Conservation (phyloP, 2,797 vertebrate species). For the Onychomys arenicola region DNA sequence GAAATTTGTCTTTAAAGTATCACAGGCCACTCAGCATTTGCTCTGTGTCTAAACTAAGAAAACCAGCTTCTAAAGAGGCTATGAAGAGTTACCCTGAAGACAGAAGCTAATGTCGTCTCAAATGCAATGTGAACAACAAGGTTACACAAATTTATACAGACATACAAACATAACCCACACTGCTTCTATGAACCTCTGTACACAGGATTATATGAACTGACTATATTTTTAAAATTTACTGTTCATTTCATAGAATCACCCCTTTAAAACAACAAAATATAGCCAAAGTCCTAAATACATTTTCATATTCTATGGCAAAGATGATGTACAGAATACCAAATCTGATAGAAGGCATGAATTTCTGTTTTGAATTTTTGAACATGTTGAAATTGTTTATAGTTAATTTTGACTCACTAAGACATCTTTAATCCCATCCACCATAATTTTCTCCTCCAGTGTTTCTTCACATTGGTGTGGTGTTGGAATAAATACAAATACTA, state of each 20-base stretch:
- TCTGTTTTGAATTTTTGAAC: neutral
- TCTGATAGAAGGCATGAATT: neutral
- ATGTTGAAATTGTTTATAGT: neutral
- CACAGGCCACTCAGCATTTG: neutral
- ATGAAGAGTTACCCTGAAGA: neutral
- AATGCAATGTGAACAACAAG: neutral
- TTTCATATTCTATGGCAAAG: slow-evolving; percentile 6
- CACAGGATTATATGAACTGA: neutral
- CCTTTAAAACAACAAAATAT: neutral
- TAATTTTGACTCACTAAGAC: slow-evolving; percentile 34
- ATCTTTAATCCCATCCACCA: neutral
- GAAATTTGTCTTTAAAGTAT: neutral
- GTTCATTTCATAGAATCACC: neutral
- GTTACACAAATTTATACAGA: neutral
- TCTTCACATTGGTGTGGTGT: neutral
- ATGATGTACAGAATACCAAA: neutral
- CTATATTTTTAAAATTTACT: slow-evolving; percentile 31
- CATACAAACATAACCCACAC: neutral
- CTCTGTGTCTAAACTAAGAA: neutral
- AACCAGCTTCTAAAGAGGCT: neutral
- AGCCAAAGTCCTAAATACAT: neutral
- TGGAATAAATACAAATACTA: neutral
- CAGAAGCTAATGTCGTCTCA: neutral
- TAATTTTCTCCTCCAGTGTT: neutral
- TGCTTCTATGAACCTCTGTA: neutral